A percentile compares a stretch with the other conserved stretches of the same genome.
These are phyloP conservation scores for Campylomormyrus tamandua DNA, from an alignment of 2,113 vertebrate genomes.

Conservation along the genomic window DNA sequence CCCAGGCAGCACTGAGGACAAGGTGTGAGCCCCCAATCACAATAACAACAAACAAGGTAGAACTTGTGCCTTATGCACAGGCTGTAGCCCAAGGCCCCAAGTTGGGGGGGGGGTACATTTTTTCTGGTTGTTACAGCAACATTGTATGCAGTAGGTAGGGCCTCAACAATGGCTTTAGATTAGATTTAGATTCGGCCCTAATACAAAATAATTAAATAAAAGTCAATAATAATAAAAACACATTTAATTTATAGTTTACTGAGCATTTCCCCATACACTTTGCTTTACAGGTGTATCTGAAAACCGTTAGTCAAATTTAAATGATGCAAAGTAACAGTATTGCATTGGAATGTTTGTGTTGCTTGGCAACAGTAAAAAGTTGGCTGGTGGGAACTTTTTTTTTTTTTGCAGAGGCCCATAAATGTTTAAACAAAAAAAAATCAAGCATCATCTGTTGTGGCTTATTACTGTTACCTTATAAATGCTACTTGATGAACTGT, in stretches of 20 bases:
- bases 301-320: neutral
- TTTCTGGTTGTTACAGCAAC: neutral
- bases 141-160: neutral
- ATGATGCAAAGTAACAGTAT: neutral
- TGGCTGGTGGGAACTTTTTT: neutral
- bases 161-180: neutral
- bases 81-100: no score
- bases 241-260: neutral
- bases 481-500: neutral
- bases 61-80: neutral
- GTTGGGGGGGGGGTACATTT: neutral
- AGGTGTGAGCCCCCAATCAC: neutral
- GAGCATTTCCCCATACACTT: neutral
- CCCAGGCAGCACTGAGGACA: neutral
- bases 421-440: neutral
- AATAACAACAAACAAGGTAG: neutral
- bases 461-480: neutral
- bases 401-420: neutral
- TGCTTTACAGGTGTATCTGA: neutral
- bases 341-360: neutral
- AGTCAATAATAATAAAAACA: neutral
- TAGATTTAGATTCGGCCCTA: neutral
- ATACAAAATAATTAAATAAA: neutral
- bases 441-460: neutral
- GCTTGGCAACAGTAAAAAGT: neutral